Percentiles rank a stretch among this genome's conserved stretches.
These are phyloP conservation scores for Mactromeris polynyma DNA, from an alignment of 2,888 invertebrate species.

Conservation along the genomic window DNA sequence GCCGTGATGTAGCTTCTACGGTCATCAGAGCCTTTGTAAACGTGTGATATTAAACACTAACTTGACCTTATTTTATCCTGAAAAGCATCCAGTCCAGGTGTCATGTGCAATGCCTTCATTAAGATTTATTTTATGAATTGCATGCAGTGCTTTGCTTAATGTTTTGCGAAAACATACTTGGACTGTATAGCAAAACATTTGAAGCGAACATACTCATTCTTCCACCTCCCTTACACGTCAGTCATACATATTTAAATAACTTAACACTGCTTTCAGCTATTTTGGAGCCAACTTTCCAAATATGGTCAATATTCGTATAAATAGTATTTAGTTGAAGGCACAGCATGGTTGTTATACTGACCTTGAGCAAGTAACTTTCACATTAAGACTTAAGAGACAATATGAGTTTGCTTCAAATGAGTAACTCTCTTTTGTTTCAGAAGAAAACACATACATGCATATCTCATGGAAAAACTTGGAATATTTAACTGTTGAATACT, in stretches of 20 bases:
- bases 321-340: not conserved
- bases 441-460: not conserved
- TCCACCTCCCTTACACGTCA: not conserved
- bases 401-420: not conserved
- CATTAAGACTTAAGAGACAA: not conserved
- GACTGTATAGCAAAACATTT: not conserved
- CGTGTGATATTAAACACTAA: too few species aligned
- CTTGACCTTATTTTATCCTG: too few species aligned
- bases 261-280: not conserved
- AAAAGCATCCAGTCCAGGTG: too few species aligned
- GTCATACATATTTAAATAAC: slow-evolving; percentile 2
- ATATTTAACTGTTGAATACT: not conserved
- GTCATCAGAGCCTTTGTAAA: too few species aligned
- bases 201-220: not conserved
- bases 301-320: not conserved
- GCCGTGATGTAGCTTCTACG: too few species aligned
- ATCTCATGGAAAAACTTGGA: not conserved
- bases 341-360: not conserved
- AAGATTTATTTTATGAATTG: too few species aligned
- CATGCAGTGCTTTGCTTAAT: too few species aligned
- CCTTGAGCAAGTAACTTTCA: not conserved
- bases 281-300: not conserved
- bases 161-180: not conserved
- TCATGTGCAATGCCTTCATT: too few species aligned
- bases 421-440: not conserved